A percentile compares a stretch with the other conserved stretches of the same genome.
Evolutionary conservation across 2,888 invertebrate genomes (phyloP).

Genomic region (Cryptosula pallasiana): DNA sequence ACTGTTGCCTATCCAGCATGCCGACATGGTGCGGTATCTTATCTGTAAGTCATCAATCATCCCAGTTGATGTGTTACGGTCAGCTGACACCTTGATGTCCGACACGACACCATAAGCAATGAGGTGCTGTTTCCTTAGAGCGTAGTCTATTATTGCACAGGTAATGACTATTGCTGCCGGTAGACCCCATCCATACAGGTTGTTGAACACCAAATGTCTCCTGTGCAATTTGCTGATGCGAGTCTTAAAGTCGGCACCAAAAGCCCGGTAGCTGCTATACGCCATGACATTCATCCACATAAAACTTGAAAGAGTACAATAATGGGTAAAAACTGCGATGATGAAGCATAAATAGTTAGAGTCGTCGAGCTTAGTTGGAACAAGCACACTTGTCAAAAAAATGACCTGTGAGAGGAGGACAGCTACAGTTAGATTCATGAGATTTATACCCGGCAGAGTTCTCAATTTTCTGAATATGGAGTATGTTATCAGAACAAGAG

Average conservation of each 20-base stretch:
- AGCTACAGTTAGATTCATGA: slow-evolving; percentile 48
- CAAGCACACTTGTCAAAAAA: slow-evolving; percentile 49
- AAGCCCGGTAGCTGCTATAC: slow-evolving; percentile 55
- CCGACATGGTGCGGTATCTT: slow-evolving; percentile 8
- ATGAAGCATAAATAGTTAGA: slow-evolving; percentile 60
- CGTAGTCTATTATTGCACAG: slow-evolving; percentile 43
- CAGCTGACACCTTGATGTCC: background rate
- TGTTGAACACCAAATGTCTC: slow-evolving; percentile 45
- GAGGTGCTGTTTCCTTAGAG: slow-evolving; percentile 23
- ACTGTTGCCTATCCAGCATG: slow-evolving; percentile 21
- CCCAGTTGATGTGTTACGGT: background rate
- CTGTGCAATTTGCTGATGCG: slow-evolving; percentile 33
- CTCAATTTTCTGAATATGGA: slow-evolving; percentile 41
- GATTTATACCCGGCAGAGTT: slow-evolving; percentile 51
- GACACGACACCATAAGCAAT: slow-evolving; percentile 19
- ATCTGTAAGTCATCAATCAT: background rate
- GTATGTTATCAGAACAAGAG: slow-evolving; percentile 47
- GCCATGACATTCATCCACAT: slow-evolving; percentile 67
- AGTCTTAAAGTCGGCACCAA: slow-evolving; percentile 53
- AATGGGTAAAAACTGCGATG: slow-evolving; percentile 63
- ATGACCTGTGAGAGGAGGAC: slow-evolving; percentile 45
- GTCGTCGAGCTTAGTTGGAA: slow-evolving; percentile 59
- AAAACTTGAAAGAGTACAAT: slow-evolving; percentile 63
- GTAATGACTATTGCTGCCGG: slow-evolving; percentile 57
- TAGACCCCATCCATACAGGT: slow-evolving; percentile 64